Conservation (phyloP, 2,888 invertebrate species). For the Plebejus argus region DNA sequence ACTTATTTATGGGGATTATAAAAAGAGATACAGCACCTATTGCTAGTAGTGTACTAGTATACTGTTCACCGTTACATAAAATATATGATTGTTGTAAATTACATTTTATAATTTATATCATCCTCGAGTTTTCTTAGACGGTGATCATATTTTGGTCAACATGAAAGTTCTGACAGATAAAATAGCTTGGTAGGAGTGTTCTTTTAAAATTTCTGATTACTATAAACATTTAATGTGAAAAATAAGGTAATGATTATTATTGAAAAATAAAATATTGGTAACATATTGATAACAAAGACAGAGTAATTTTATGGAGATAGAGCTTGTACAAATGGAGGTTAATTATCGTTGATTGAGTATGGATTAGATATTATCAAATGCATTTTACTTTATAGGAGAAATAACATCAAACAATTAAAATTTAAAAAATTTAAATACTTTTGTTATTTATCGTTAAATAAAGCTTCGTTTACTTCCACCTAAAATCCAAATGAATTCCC, state of each 20-base stretch:
- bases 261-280: not conserved
- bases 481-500: not conserved
- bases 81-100: no score
- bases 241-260: not conserved
- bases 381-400: not conserved
- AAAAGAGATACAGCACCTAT: no score
- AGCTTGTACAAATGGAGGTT: not conserved
- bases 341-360: not conserved
- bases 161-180: no score
- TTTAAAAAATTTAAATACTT: not conserved
- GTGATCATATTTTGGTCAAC: no score
- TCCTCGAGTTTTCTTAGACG: not conserved
- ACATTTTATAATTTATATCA: no score
- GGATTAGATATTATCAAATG: not conserved
- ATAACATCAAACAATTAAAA: conserved; percentile 3
- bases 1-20: not conserved
- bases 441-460: not conserved
- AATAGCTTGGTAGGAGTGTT: no score
- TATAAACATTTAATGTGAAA: not conserved
- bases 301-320: not conserved
- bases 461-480: not conserved
- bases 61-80: no score
- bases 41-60: no score
- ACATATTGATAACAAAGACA: not conserved
- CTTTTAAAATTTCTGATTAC: no score